A percentile compares a stretch with the other conserved stretches of the same genome.
phyloP scores from a whole-genome alignment of 2,888 invertebrate genomes.

The Sinotaia quadrata region DNA sequence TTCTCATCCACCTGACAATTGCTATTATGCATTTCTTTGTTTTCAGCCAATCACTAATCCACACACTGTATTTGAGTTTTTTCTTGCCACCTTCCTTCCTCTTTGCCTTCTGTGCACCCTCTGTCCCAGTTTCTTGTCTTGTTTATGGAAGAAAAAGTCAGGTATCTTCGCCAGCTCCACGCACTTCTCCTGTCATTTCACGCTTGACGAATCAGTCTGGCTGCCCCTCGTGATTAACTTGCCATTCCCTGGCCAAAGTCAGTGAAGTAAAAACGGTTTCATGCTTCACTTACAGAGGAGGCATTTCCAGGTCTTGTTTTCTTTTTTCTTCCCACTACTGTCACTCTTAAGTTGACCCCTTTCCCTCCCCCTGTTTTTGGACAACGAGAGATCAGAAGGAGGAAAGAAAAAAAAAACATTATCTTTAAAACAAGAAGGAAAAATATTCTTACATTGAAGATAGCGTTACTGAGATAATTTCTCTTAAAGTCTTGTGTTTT shows the following conservation, averaged over 20 bases:
- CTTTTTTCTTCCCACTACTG: neutral
- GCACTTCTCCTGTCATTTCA: neutral
- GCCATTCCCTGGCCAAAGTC: slow-evolving; percentile 1
- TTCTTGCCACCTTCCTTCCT: too few relatives aligned
- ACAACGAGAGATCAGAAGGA: neutral
- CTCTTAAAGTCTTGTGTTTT: too few relatives aligned
- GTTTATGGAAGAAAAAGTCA: neutral
- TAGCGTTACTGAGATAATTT: too few relatives aligned
- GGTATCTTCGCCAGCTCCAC: neutral
- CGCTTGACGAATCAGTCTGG: neutral
- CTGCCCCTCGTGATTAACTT: slow-evolving; percentile 5
- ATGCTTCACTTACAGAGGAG: neutral
- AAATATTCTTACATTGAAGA: neutral
- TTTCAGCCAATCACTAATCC: too few relatives aligned
- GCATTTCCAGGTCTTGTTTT: slow-evolving; percentile 5
- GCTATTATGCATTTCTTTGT: too few relatives aligned
- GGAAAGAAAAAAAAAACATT: neutral
- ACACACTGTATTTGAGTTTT: too few relatives aligned
- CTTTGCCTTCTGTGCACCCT: too few relatives aligned
- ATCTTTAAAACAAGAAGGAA: neutral
- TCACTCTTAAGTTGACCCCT: neutral
- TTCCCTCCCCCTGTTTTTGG: neutral
- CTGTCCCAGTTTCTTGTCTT: too few relatives aligned
- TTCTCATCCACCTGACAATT: too few relatives aligned
- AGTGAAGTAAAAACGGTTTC: neutral